Conservation (phyloP, 2,888 invertebrate species). For the Mesorhabditis spiculigera region DNA sequence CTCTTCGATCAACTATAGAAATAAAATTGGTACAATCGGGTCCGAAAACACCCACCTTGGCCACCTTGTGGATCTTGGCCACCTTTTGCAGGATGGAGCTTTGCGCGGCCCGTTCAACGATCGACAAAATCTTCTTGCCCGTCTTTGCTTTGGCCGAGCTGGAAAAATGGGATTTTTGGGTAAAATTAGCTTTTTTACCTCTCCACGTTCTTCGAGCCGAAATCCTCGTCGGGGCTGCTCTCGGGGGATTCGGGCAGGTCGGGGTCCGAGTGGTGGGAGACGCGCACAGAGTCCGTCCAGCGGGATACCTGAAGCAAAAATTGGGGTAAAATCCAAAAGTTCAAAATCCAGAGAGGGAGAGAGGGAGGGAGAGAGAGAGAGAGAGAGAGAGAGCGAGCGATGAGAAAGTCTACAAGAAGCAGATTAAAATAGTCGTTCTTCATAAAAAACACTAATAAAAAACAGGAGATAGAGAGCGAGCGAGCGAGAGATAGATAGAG, state of each 20-base stretch:
- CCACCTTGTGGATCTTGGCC: conserved; percentile 66
- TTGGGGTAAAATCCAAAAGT: not conserved
- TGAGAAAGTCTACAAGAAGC: not conserved
- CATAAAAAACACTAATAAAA: too few relatives aligned
- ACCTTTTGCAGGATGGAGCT: conserved; percentile 84
- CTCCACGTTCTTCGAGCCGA: conserved; percentile 42
- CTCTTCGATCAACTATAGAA: conserved; percentile 74
- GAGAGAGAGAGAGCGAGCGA: not conserved
- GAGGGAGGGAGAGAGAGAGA: not conserved
- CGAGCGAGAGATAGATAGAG: not conserved
- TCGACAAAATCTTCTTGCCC: conserved; percentile 70
- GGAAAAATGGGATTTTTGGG: not conserved
- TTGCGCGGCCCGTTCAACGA: conserved; percentile 80
- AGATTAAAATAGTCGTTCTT: too few relatives aligned
- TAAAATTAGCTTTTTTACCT: conserved; percentile 8
- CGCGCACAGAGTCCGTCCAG: conserved; percentile 29
- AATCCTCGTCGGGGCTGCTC: conserved; percentile 54
- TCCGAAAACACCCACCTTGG: conserved; percentile 20
- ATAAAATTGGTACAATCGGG: conserved; percentile 59
- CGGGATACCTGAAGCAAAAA: conserved; percentile 15
- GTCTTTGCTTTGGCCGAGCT: conserved; percentile 30
- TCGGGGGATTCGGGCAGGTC: conserved; percentile 53
- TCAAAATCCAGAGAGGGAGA: not conserved
- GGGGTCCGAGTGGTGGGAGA: conserved; percentile 38
- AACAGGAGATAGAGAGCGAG: not conserved